Evolutionary conservation across 2,888 invertebrate genomes (phyloP).

Genomic region (Auanema freiburgensis): DNA sequence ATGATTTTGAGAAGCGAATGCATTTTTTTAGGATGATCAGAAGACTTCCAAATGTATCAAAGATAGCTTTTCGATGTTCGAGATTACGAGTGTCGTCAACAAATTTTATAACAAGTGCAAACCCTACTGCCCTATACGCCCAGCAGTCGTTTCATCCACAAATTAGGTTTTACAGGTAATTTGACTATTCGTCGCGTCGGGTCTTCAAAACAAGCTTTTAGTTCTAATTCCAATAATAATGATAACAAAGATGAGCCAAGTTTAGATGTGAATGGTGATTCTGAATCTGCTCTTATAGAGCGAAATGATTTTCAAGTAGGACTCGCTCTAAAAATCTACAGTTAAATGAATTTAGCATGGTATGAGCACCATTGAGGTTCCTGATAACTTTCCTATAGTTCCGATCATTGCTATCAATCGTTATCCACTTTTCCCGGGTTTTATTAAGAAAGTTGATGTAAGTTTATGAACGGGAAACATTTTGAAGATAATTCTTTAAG

Average conservation of each 20-base stretch:
- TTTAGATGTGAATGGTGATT: conserved; percentile 3
- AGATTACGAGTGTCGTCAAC: no score
- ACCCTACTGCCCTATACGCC: no score
- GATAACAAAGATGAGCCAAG: conserved; percentile 6
- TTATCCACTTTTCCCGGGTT: conserved; percentile 95
- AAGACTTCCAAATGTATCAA: no score
- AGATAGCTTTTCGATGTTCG: no score
- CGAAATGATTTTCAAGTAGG: conserved; percentile 1
- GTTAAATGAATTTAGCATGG: conserved; percentile 24
- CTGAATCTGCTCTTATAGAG: conserved; percentile 12
- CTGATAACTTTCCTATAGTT: conserved; percentile 93
- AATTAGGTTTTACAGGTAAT: no score
- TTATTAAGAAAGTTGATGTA: conserved; percentile 95
- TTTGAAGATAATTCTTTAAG: conserved; percentile 52
- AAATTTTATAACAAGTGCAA: no score
- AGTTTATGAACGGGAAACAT: conserved; percentile 22
- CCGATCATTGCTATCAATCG: conserved; percentile 90
- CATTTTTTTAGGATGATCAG: no score
- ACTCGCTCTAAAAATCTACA: no score
- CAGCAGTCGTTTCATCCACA: no score
- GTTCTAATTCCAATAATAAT: conserved; percentile 2
- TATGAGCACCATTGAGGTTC: conserved; percentile 75
- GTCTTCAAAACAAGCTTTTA: no score
- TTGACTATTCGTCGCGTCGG: no score
- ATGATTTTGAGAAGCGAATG: no score